These are phyloP conservation scores for Sycophaga agraensis DNA, from an alignment of 1,140 invertebrate species.

Conservation along the genomic window DNA sequence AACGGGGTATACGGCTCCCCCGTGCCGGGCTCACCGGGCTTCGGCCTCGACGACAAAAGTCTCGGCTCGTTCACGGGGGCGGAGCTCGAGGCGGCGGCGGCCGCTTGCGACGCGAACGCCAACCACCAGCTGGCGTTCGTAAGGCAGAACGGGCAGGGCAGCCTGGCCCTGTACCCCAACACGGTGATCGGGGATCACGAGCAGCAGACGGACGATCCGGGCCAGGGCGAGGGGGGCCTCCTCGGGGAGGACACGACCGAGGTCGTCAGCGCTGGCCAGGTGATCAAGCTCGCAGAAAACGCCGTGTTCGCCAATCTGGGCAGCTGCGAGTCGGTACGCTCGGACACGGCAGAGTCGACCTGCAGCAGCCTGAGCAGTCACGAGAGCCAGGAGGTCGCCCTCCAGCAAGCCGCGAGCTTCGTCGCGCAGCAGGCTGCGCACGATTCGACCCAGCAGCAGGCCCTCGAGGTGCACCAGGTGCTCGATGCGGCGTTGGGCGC, in stretches of 20 bases:
- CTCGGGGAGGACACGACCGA: not conserved
- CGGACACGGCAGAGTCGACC: constrained; percentile 54
- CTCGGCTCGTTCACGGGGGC: constrained; percentile 8
- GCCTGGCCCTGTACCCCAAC: constrained; percentile 13
- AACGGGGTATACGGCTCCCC: constrained; percentile 10
- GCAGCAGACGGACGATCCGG: constrained; percentile 34
- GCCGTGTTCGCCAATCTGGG: constrained; percentile 21
- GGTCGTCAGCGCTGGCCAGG: constrained; percentile 7
- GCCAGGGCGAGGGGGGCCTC: not conserved
- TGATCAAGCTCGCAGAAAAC: constrained; percentile 15
- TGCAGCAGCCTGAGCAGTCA: constrained; percentile 55
- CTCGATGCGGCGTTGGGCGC: constrained; percentile 16
- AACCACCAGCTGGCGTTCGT: constrained; percentile 12
- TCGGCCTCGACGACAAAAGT: constrained; percentile 26
- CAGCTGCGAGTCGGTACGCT: constrained; percentile 51
- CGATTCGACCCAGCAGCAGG: constrained; percentile 20
- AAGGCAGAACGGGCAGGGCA: constrained; percentile 19
- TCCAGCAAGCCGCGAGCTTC: constrained; percentile 35
- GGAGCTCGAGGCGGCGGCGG: constrained; percentile 9
- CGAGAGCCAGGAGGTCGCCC: constrained; percentile 47
- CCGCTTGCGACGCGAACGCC: constrained; percentile 18
- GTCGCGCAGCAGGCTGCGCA: constrained; percentile 51
- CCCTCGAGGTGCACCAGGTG: constrained; percentile 11
- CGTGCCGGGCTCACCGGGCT: constrained; percentile 1
- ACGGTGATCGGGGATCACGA: constrained; percentile 17